phyloP scores from a whole-genome alignment of 2,888 invertebrate genomes.

The Suillia variegata region DNA sequence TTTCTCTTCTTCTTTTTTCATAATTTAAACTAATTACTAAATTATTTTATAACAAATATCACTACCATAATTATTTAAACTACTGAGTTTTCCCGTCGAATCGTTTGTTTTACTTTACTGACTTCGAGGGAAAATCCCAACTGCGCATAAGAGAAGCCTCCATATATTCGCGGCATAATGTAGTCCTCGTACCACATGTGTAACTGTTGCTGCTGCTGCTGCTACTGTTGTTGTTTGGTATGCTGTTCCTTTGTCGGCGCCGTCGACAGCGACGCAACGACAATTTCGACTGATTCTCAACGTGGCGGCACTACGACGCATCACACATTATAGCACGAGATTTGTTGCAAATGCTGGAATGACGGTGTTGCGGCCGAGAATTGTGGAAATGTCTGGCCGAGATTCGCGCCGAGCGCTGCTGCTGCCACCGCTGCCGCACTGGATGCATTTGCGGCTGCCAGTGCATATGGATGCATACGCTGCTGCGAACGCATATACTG shows the following conservation, averaged over 20 bases:
- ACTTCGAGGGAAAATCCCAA: not conserved
- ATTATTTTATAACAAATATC: slow-evolving; percentile 60
- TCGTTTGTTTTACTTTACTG: slow-evolving; percentile 14
- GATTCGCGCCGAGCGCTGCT: slow-evolving; percentile 38
- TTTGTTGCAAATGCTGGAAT: slow-evolving; percentile 64
- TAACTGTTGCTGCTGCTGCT: slow-evolving; percentile 15
- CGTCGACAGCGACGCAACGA: slow-evolving; percentile 8
- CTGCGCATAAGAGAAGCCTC: too few species aligned
- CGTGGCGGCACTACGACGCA: slow-evolving; percentile 38
- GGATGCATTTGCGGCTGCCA: slow-evolving; percentile 61
- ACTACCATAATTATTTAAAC: slow-evolving; percentile 50
- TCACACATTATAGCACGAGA: slow-evolving; percentile 69
- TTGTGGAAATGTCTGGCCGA: slow-evolving; percentile 63
- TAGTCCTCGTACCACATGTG: too few species aligned
- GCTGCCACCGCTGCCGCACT: slow-evolving; percentile 60
- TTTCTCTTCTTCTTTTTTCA: slow-evolving; percentile 26
- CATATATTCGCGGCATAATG: too few species aligned
- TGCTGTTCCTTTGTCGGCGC: too few species aligned
- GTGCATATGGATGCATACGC: slow-evolving; percentile 66
- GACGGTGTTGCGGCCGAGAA: slow-evolving; percentile 58
- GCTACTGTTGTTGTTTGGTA: slow-evolving; percentile 7
- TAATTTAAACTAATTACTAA: slow-evolving; percentile 56
- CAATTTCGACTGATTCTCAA: slow-evolving; percentile 12
- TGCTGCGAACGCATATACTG: slow-evolving; percentile 67
- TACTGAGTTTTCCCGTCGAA: slow-evolving; percentile 19